phyloP scores from a whole-genome alignment of 2,888 invertebrate species.

The Calliphora vomitoria region DNA sequence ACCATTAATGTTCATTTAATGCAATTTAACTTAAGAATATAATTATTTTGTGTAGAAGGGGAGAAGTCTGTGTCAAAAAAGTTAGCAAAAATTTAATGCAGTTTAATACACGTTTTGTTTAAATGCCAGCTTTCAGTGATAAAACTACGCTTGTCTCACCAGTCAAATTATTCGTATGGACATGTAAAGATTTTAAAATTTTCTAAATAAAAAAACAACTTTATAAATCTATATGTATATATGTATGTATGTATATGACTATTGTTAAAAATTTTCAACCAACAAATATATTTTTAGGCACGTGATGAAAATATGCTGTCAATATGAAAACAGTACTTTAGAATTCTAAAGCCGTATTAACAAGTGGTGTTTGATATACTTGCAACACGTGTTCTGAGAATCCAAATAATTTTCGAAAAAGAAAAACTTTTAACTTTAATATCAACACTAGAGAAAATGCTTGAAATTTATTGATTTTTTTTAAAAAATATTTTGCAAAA shows the following conservation, averaged over 20 bases:
- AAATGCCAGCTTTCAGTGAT: background rate
- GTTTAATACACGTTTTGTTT: background rate
- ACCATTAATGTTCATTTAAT: no score
- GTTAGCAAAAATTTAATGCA: background rate
- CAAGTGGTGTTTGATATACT: slow-evolving; percentile 37
- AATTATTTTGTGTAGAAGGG: no score
- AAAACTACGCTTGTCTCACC: background rate
- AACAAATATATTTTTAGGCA: slow-evolving; percentile 42
- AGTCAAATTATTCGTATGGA: background rate
- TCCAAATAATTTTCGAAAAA: background rate
- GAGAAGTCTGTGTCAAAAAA: no score
- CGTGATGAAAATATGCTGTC: slow-evolving; percentile 78
- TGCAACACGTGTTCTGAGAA: slow-evolving; percentile 48
- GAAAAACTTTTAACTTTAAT: background rate
- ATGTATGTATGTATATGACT: no score
- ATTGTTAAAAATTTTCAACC: no score
- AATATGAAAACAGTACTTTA: slow-evolving; percentile 60
- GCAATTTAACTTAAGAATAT: no score
- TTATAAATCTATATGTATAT: no score
- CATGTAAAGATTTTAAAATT: background rate
- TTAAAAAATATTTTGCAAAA: background rate
- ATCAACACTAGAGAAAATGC: background rate
- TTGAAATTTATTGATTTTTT: background rate
- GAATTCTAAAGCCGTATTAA: slow-evolving; percentile 1
- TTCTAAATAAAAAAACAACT: background rate